A percentile compares a stretch with the other conserved stretches of the same genome.
Conservation (phyloP, 1,140 invertebrate species). For the Steinernema feltiae region DNA sequence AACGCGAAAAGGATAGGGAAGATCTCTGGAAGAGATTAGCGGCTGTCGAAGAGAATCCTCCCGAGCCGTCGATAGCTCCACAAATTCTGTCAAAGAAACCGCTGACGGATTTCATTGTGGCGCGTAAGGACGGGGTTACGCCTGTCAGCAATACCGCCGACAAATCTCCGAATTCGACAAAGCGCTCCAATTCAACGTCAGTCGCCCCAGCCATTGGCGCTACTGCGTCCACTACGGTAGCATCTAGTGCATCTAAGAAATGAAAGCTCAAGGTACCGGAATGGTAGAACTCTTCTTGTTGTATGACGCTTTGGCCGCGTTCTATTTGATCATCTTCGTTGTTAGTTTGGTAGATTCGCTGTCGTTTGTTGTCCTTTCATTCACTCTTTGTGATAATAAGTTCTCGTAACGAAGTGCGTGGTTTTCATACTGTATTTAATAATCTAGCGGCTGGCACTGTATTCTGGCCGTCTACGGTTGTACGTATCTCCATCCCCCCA, state of each 20-base stretch:
- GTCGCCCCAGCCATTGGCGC: background rate
- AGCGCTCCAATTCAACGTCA: background rate
- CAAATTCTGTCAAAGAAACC: constrained; percentile 41
- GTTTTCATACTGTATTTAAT: constrained; percentile 6
- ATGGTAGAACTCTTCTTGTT: background rate
- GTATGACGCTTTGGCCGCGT: background rate
- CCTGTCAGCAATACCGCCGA: background rate
- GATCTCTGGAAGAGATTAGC: constrained; percentile 54
- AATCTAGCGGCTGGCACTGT: background rate
- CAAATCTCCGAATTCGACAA: constrained; percentile 1
- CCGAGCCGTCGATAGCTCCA: constrained; percentile 24
- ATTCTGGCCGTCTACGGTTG: background rate
- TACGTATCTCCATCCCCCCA: background rate
- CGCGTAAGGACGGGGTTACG: background rate
- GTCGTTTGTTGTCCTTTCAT: constrained; percentile 15
- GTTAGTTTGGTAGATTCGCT: constrained; percentile 7
- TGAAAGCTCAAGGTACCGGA: constrained; percentile 8
- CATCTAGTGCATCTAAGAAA: constrained; percentile 6
- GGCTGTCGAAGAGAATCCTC: constrained; percentile 42
- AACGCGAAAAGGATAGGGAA: constrained; percentile 54
- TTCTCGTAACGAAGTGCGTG: background rate
- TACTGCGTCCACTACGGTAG: background rate
- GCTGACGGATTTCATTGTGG: constrained; percentile 37
- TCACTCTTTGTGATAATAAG: background rate
- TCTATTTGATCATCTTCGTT: background rate